Evolutionary conservation across 2,113 vertebrate genomes (phyloP), one percentile per base, ranked within the genome.

Genomic region (Xyliphius kryptos): DNA sequence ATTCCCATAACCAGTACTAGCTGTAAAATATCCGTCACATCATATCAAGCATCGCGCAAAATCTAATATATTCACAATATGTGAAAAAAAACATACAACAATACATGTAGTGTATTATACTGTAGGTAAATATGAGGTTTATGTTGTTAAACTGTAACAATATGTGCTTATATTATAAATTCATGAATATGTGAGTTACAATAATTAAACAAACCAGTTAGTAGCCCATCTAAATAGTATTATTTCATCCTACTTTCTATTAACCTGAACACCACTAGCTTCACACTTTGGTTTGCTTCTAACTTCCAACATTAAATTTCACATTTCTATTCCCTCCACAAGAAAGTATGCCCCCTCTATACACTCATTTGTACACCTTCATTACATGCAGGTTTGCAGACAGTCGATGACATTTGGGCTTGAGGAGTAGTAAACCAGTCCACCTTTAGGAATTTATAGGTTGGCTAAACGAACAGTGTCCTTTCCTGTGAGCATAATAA

Each of bases 381-480:
- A 37, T 19, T 16, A 51, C 38, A 36, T 32, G 51, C 26, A 56
- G 16, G 21, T 21, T 36, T 15, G 48, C 13, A 10, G n/a, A n/a
- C n/a, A 9, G 22, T 41, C 38, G 5, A 22, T 37, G 11, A 47
- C 20, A 52, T 36, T 5, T 55, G 17, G n/a, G 44, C 37, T 22
- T n/a, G n/a, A n/a, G n/a, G n/a, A n/a, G n/a, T n/a, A n/a, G n/a
- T n/a, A 20, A 40, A 16, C n/a, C 17, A 36, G 38, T 48, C 40
- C 61, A n/a, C 16, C 58, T 61, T 63, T 73, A 80, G 21, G 76
- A 78, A 16, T 73, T 60, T 19, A 61, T 67, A 2, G 70, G 53
- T 13, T 78, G 72, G 51, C 51, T 67, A 55, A 70, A 76, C n/a
- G 62, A 68, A 52, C 78, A 80, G 52, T 76, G 78, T 38, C 78